Conservation (phyloP, 2,797 vertebrate genomes). For the Clarias platycephalus region DNA sequence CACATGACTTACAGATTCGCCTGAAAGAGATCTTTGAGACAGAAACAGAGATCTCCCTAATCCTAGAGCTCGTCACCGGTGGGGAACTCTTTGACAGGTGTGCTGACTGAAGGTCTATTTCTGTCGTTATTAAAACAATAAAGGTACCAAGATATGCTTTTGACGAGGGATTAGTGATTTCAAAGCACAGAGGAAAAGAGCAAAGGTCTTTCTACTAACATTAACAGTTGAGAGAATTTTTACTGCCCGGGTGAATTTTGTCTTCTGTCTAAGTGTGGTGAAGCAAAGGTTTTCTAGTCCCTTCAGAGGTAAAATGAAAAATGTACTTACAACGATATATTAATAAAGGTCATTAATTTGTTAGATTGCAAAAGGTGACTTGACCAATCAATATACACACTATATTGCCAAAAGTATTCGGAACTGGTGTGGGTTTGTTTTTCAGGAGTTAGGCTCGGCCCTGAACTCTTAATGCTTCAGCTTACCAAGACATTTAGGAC, state of each 20-base stretch:
- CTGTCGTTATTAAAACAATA: conserved; percentile 26
- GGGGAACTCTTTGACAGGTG: conserved; percentile 91
- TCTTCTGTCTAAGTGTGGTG: neutral
- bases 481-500: too few relatives aligned
- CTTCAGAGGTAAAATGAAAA: neutral
- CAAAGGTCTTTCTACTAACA: neutral
- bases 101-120: neutral
- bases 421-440: too few relatives aligned
- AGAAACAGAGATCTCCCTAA: conserved; percentile 78
- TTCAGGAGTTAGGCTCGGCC: too few relatives aligned
- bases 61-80: conserved; percentile 87
- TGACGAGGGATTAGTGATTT: neutral
- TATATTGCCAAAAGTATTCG: too few relatives aligned
- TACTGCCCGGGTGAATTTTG: neutral
- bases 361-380: neutral
- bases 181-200: neutral
- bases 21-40: conserved; percentile 92
- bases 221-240: neutral
- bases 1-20: conserved; percentile 75
- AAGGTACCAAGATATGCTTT: neutral
- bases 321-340: too few relatives aligned
- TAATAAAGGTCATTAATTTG: neutral
- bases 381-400: neutral
- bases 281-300: neutral
- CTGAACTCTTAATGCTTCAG: too few relatives aligned